Conservation (phyloP, 2,113 vertebrate genomes). For the Capreolus pygargus region DNA sequence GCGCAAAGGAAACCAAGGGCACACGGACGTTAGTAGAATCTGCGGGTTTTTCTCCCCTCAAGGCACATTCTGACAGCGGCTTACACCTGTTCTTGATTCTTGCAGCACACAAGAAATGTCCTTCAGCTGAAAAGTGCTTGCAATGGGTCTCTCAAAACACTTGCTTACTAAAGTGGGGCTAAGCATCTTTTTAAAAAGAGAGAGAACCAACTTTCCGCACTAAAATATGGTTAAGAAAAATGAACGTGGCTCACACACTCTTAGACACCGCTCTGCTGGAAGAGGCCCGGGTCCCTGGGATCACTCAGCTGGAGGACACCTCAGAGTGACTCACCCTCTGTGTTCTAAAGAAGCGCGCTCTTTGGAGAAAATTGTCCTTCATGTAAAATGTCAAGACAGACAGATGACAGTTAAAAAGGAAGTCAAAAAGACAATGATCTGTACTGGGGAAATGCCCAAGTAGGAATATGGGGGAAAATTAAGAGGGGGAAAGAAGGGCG, state of each 20-base stretch:
- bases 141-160: not conserved
- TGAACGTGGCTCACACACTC: fast-evolving
- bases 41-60: not conserved
- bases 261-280: not conserved
- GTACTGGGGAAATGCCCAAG: not conserved
- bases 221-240: not conserved
- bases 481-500: not conserved
- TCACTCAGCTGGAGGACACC: fast-evolving
- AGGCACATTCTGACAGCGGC: not conserved
- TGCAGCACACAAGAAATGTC: not conserved
- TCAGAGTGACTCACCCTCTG: not conserved
- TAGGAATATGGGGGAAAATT: not conserved
- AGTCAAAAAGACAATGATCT: not conserved
- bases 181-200: not conserved
- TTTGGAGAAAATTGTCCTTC: not conserved
- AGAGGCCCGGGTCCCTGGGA: fast-evolving
- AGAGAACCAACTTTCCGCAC: not conserved
- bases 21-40: not conserved
- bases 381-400: not conserved
- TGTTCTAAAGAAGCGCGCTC: not conserved
- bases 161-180: not conserved
- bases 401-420: not conserved
- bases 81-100: not conserved
- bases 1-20: not conserved
- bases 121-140: not conserved